Conservation (phyloP, 2,888 invertebrate genomes). For the Seira ritae region DNA sequence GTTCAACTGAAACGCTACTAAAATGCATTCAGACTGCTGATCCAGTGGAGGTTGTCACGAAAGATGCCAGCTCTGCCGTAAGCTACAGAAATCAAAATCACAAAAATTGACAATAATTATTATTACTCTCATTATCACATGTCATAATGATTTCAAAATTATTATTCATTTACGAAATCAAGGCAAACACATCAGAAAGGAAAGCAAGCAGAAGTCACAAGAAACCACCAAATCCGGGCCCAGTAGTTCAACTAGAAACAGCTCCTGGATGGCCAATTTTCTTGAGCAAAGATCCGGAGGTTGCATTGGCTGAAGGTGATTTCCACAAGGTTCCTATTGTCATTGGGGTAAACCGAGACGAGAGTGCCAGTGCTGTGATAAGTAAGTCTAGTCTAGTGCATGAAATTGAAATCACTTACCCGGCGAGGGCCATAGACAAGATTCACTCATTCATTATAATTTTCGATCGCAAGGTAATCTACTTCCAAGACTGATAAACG, state of each 20-base stretch:
- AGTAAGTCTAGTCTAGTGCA: slow-evolving; percentile 52
- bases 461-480: slow-evolving; percentile 67
- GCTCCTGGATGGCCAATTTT: slow-evolving; percentile 61
- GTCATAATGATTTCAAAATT: neutral
- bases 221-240: slow-evolving; percentile 69
- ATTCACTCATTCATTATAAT: no score
- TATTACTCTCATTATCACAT: no score
- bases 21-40: slow-evolving; percentile 66
- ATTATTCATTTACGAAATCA: neutral
- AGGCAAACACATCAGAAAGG: slow-evolving; percentile 54
- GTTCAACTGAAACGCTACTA: slow-evolving; percentile 59
- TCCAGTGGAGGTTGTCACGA: slow-evolving; percentile 63
- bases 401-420: neutral
- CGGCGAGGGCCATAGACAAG: no score
- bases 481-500: slow-evolving; percentile 60
- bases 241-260: slow-evolving; percentile 63
- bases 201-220: slow-evolving; percentile 66
- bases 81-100: slow-evolving; percentile 3
- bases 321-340: slow-evolving; percentile 66
- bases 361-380: slow-evolving; percentile 67
- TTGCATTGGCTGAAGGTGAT: slow-evolving; percentile 55
- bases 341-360: slow-evolving; percentile 67
- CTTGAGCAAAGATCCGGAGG: slow-evolving; percentile 61
- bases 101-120: neutral
- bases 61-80: slow-evolving; percentile 62